phyloP scores from a whole-genome alignment of 2,113 vertebrate species.

The Empidonax traillii region DNA sequence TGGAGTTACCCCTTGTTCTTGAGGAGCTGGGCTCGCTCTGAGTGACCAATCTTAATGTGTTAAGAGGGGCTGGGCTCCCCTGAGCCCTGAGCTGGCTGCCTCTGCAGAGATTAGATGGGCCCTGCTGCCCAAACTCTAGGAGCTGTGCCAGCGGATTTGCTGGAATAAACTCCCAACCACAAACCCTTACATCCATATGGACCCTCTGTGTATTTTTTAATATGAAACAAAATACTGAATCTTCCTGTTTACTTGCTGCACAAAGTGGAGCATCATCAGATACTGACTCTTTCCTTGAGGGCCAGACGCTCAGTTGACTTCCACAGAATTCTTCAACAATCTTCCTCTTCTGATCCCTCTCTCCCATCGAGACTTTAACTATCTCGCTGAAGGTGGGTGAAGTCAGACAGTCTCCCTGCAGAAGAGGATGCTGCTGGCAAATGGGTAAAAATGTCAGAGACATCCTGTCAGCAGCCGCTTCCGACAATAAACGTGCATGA shows the following conservation, averaged over 20 bases:
- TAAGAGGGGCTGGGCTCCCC: neutral
- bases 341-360: neutral
- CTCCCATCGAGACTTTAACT: neutral
- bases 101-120: neutral
- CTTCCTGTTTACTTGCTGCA: conserved; percentile 8
- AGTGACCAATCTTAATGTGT: too few species aligned
- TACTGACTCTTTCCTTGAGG: neutral
- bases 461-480: neutral
- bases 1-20: neutral
- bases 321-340: neutral
- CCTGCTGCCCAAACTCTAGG: neutral
- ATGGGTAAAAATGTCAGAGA: neutral
- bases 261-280: neutral
- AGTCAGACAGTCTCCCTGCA: neutral
- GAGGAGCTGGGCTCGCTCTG: neutral
- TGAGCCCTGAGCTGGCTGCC: neutral
- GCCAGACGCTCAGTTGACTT: neutral
- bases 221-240: neutral
- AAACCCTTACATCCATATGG: neutral
- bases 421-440: neutral
- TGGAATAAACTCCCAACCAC: neutral
- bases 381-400: neutral
- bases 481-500: neutral
- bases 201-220: neutral
- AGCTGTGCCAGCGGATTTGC: neutral